Evolutionary conservation across 2,113 vertebrate species (phyloP), one percentile per base, ranked within the genome.

Genomic region (Silurus asotus): DNA sequence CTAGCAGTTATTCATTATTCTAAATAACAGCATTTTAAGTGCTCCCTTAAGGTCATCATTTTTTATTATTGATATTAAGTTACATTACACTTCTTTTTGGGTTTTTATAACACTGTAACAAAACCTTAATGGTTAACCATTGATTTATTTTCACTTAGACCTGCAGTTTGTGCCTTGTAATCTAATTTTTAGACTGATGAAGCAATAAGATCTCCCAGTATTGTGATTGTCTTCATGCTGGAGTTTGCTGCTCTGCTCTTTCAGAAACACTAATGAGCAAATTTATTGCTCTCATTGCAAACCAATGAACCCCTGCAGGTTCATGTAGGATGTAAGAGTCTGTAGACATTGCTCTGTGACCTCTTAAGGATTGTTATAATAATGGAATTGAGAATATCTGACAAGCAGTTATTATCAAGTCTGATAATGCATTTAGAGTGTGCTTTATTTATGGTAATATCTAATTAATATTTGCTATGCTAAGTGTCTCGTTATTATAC

Each of bases 261-360:
- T 49, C n/a, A 65, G 59, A 19, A 77, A 75, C 59, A 48, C 83
- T 85, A 85, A 77, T 85, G 74, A 77, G 72, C 59, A 78, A 65
- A 85, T 85, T 65, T 48, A 78, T 55, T 85, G 83, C 76, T 78
- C 45, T 85, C 59, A 78, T 77, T 77, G 83, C 59, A 84, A 64
- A 28, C 74, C 74, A 85, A 85, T 48, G 84, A 85, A 56, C 76
- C 84, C 84, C 84, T 67, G 74, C 23, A 65, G 84, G 74, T 58
- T 84, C 45, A 64, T 55, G 19, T 53, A 67, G 61, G 74, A 67
- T 77, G 53, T 78, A 65, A 78, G 45, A 76, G 83, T 75, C 72
- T 77, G 62, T 19, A 76, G 65, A 37, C 49, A 55, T 77, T 64
- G 15, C 48, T 49, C 58, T 53, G 49, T 45, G 28, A 45, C 64